Base-by-base conservation (phyloP, 2,113 vertebrate genomes). In the Paralichthys olivaceus region DNA sequence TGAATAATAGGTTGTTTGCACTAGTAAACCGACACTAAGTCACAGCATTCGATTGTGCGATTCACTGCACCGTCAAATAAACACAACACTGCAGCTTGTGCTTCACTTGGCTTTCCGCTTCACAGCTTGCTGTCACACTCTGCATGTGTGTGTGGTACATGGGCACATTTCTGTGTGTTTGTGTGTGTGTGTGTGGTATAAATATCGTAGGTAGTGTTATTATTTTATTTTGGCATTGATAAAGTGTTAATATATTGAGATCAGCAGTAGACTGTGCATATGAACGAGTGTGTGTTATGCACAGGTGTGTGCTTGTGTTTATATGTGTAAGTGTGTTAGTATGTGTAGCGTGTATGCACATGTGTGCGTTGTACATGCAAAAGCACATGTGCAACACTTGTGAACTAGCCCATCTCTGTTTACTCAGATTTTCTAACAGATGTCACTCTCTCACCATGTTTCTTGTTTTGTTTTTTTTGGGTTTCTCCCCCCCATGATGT, bases 381-480 rank as follows among this genome's bases (percentile, higher is more conserved):
- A 67, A 22, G 53, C 71, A 79, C 66, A 83, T 84, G 69, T 83
- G 66, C 75, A 55, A 14, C 26, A 34, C 47, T 70, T 84, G 80
- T 89, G 64, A 74, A 58, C 54, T 70, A 75, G 65, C 85, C 72
- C 72, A 70, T 83, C 61, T 88, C 22, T 79, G 47, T 59, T 92
- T 91, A 92, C 89, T 89, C 78, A 7, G 68, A 93, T 87, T 91
- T 92, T 96, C 96, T 98, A 98, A 98, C 92, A 86, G 69, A 87
- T 97, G 90, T 97, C 95, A 95, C 96, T 96, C 95, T 98, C 93
- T 96, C 94, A 95, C 95, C 93, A 93, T 97, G 63, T 87, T 92
- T 94, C 89, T 86, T 92, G 75, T 81, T 87, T 40, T 55, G 55
- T 37, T 66, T 58, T 26, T 51, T 70, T 73, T 85, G 77, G 29